Evolutionary conservation across 1,140 invertebrate genomes (phyloP).

Genomic region (Drosophila littoralis): DNA sequence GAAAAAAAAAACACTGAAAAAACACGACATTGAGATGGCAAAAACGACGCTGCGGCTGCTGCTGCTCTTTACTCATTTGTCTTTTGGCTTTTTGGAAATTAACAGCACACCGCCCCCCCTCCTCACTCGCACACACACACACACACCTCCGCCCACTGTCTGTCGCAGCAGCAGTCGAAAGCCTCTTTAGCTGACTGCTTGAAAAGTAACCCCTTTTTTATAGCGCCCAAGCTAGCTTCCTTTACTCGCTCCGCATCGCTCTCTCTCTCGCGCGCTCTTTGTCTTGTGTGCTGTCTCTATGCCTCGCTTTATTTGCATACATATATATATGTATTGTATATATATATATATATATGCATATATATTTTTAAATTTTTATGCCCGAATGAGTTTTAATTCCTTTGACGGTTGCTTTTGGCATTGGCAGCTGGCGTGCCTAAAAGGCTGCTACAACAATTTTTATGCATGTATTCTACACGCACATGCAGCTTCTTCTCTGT

Average conservation of each 20-base stretch:
- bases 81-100: slow-evolving; percentile 81
- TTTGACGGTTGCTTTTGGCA: slow-evolving; percentile 77
- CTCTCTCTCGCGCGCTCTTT: neutral
- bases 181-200: slow-evolving; percentile 37
- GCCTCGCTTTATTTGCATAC: slow-evolving; percentile 4
- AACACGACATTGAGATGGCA: slow-evolving; percentile 67
- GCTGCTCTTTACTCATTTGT: slow-evolving; percentile 79
- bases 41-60: slow-evolving; percentile 20
- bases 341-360: slow-evolving; percentile 11
- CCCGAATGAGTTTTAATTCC: slow-evolving; percentile 83
- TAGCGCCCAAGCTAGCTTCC: slow-evolving; percentile 50
- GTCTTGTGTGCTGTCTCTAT: slow-evolving; percentile 20
- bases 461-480: slow-evolving; percentile 33
- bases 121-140: neutral
- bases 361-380: slow-evolving; percentile 83
- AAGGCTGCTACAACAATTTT: slow-evolving; percentile 56
- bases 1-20: slow-evolving; percentile 11
- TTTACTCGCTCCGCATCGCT: slow-evolving; percentile 13
- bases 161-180: slow-evolving; percentile 20
- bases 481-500: slow-evolving; percentile 37
- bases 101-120: slow-evolving; percentile 61
- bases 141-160: neutral
- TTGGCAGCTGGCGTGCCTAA: slow-evolving; percentile 77
- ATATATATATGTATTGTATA: slow-evolving; percentile 5
- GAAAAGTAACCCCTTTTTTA: slow-evolving; percentile 78